Base-by-base conservation (phyloP, 2,113 vertebrate genomes). In the Halichoeres trimaculatus region DNA sequence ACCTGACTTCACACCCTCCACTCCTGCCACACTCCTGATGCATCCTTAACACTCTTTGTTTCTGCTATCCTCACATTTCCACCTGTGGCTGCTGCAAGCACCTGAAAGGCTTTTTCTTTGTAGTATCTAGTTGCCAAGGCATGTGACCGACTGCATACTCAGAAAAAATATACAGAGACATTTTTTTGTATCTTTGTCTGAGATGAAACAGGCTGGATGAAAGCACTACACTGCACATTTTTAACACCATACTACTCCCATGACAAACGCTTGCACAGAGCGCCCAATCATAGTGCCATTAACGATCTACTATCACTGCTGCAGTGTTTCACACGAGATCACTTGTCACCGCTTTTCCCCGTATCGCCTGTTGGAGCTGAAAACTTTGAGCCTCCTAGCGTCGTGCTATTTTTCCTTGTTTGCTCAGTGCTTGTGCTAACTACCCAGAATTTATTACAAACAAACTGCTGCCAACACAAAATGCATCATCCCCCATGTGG, bases 391-490 rank as follows among this genome's bases (percentile, higher is more conserved):
- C 45, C 45, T 48, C 19, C 8, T 7, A 48, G 8, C 5, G 19
- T n/a, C 8, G 38, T 47, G 48, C 40, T 50, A 20, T 59, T 83
- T 60, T 78, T 19, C 55, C 35, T 57, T 74, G 54, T 79, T 71
- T 83, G 60, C 75, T 79, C 63, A n/a, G 22, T 51, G 69, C 58
- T 70, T 55, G 55, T 59, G 19, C 59, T 74, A 84, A 85, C 63
- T 69, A 59, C 64, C 43, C n/a, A 10, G 36, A 50, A 57, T 83
- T 86, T 85, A 75, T 68, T 63, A 76, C 68, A 64, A 58, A 77
- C 55, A 78, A 70, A 76, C 64, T 75, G 74, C 56, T 36, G 59
- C 71, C 53, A 76, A 35, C 65, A 70, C 79, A 45, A 85, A 84
- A 83, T 57, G 30, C 76, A 74, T 81, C 57, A 50, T 62, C 65